Evolutionary conservation across 1,140 invertebrate genomes (phyloP).

Genomic region (Drosophila ficusphila): DNA sequence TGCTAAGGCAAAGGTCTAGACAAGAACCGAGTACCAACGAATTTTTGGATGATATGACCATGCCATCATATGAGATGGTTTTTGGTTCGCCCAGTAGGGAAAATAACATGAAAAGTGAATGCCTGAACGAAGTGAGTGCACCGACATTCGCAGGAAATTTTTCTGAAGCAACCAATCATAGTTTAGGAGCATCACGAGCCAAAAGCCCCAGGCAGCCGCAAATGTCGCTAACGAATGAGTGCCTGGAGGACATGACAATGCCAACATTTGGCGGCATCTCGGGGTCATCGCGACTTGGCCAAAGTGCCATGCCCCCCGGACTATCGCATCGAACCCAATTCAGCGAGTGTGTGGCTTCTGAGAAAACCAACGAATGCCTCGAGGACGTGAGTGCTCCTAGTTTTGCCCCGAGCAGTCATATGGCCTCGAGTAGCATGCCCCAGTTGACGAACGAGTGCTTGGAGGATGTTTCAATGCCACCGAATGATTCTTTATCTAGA

Average conservation of each 20-base stretch:
- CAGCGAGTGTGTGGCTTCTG: constrained; percentile 6
- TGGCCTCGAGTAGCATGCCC: neutral
- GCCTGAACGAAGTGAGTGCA: constrained; percentile 11
- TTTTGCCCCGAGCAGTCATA: neutral
- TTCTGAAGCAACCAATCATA: neutral
- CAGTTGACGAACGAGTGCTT: constrained; percentile 19
- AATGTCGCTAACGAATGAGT: constrained; percentile 11
- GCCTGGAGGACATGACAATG: constrained; percentile 28
- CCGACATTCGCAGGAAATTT: neutral
- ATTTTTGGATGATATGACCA: constrained; percentile 23
- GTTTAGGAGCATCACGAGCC: neutral
- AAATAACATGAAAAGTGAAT: constrained; percentile 4
- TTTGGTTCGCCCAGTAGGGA: neutral
- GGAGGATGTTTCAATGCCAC: constrained; percentile 27
- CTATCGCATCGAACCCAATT: neutral
- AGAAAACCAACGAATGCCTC: constrained; percentile 7
- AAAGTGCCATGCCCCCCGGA: constrained; percentile 2
- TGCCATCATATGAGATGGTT: constrained; percentile 29
- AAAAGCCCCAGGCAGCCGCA: neutral
- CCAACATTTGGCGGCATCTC: constrained; percentile 13
- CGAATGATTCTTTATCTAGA: neutral
- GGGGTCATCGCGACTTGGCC: neutral
- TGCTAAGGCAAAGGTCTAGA: neutral
- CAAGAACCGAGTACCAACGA: neutral
- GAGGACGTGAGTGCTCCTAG: constrained; percentile 19